These are phyloP conservation scores for Nebria salina DNA, from an alignment of 2,888 invertebrate genomes.

Conservation along the genomic window DNA sequence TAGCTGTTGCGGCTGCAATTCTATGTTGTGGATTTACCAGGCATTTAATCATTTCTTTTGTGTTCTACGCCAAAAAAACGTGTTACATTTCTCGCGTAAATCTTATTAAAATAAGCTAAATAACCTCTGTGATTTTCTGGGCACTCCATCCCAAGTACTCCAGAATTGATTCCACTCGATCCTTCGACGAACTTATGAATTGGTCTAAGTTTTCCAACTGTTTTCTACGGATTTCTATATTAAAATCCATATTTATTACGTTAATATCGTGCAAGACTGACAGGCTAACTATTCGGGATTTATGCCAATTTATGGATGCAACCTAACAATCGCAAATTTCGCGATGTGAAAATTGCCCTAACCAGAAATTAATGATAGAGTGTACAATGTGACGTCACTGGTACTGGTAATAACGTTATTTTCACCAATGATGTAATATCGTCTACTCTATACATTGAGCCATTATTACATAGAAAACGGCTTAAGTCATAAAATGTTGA, in stretches of 20 bases:
- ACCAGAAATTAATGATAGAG: no score
- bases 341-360: no score
- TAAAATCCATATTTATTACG: constrained; percentile 57
- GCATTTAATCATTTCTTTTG: constrained; percentile 59
- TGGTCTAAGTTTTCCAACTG: constrained; percentile 60
- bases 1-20: constrained; percentile 59
- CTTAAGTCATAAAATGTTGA: no score
- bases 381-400: no score
- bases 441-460: no score
- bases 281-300: no score
- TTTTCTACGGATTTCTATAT: constrained; percentile 60
- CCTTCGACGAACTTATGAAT: constrained; percentile 58
- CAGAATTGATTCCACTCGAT: constrained; percentile 57
- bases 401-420: no score
- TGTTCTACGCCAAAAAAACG: constrained; percentile 52
- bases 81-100: not conserved
- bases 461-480: no score
- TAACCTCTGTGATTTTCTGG: constrained; percentile 57
- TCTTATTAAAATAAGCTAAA: not conserved
- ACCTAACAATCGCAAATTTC: no score
- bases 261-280: not conserved
- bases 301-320: no score
- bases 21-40: constrained; percentile 63
- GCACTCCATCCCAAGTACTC: constrained; percentile 57
- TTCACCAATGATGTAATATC: no score